phyloP scores from a whole-genome alignment of 2,113 vertebrate species.

The Tachysurus vachellii region DNA sequence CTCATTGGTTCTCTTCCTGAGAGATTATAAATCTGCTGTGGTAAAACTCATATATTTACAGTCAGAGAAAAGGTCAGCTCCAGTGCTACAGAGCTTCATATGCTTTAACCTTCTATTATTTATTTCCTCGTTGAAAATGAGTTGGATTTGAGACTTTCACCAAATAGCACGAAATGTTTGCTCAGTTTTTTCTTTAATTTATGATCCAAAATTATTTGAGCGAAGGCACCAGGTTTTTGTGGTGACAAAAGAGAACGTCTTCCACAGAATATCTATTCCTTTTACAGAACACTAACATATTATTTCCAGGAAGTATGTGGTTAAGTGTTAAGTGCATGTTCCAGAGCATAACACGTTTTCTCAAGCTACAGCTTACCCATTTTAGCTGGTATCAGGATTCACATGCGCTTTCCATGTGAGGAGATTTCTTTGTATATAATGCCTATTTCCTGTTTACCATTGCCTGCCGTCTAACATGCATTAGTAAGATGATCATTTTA shows the following conservation, averaged over 20 bases:
- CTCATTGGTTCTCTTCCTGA: not conserved
- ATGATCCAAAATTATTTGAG: not conserved
- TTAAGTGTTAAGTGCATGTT: not conserved
- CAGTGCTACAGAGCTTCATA: not conserved
- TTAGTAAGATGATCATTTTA: conserved; percentile 14
- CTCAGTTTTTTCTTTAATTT: not conserved
- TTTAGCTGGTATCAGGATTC: not conserved
- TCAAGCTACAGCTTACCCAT: not conserved
- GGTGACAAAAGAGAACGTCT: not conserved
- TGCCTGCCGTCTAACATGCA: not conserved
- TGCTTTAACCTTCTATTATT: not conserved
- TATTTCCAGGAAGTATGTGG: not conserved
- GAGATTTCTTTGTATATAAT: not conserved
- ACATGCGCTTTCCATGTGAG: not conserved
- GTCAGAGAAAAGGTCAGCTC: conserved; percentile 10
- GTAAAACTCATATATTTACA: conserved; percentile 20
- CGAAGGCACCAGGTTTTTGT: not conserved
- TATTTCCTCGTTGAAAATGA: not conserved
- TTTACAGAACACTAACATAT: not conserved
- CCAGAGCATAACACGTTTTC: not conserved
- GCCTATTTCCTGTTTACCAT: not conserved
- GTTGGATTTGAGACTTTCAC: not conserved
- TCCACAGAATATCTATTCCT: not conserved
- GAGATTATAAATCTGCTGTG: not conserved
- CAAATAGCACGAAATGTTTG: conserved; percentile 10